Evolutionary conservation across 2,888 invertebrate genomes (phyloP), one percentile per base, ranked within the genome.

Genomic region (Melolontha melolontha): DNA sequence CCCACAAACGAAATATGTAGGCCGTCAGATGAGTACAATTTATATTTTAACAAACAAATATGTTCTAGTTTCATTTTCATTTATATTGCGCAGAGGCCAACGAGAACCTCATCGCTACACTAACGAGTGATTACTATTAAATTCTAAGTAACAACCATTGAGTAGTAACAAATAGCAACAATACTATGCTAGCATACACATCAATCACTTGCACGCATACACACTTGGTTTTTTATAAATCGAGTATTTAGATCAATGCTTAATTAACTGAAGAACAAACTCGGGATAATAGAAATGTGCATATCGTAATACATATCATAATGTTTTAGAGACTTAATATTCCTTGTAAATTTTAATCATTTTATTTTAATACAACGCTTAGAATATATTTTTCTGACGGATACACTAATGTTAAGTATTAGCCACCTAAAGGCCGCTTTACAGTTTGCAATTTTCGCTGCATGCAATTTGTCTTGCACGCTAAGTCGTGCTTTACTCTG

Each of bases 81-180:
- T 67, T 67, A 59, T 69, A 64, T 69, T 69, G 69, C 65, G 62
- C 44, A 55, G 55, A 64, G 68, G 68, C 68, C 64, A 55, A 50
- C 59, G 14, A 22, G 22, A 59, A 67, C 59, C 66, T 29, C 68
- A 51, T 49, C 54, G 69, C 69, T 66, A 67, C 42, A 57, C 75
- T 76, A 77, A 77, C 75, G 73, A 75, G 73, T 74, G 71, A 73
- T 78, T 78, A 67, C 57, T 57, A 44, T 59, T 66, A 66, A 55
- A 78, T 74, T 73, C 77, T 80, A 79, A 73, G 73, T 80, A 80
- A 81, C 80, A 81, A 80, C 79, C 77, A 80, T 80, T 78, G 79
- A 79, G 65, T 69, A 78, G 76, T 78, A 80, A 80, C 80, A 79
- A 80, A 76, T 78, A 80, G 78, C 79, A 79, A 79, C 78, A 79